Evolutionary conservation across 2,888 invertebrate species (phyloP).

Genomic region (Calliphora vomitoria): DNA sequence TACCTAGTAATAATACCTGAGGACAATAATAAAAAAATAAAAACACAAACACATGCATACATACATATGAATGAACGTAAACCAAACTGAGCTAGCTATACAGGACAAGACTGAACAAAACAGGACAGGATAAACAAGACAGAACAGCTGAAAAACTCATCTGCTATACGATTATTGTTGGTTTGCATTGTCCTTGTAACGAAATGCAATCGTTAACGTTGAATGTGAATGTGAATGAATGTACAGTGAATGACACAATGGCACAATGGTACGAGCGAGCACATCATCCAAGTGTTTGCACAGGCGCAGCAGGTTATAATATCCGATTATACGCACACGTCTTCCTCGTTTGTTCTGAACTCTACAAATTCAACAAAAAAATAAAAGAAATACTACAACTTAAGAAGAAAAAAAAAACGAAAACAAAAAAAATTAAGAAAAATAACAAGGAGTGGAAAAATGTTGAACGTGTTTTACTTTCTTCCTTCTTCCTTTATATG

Average conservation of each 20-base stretch:
- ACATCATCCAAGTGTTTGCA: slow-evolving; percentile 70
- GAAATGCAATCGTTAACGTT: slow-evolving; percentile 61
- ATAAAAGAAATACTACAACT: slow-evolving; percentile 13
- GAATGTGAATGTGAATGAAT: slow-evolving; percentile 43
- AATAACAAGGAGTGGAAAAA: slow-evolving; percentile 44
- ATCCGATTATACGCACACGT: slow-evolving; percentile 73
- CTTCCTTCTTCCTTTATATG: slow-evolving; percentile 54
- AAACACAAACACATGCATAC: background rate
- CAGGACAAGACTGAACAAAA: slow-evolving; percentile 21
- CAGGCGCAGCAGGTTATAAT: slow-evolving; percentile 73
- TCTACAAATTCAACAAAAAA: slow-evolving; percentile 23
- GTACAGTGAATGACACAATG: slow-evolving; percentile 47
- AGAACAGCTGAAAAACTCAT: slow-evolving; percentile 73
- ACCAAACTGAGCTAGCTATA: background rate
- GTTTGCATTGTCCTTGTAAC: slow-evolving; percentile 67
- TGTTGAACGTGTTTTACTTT: slow-evolving; percentile 49
- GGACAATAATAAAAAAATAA: background rate
- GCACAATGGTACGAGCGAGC: slow-evolving; percentile 58
- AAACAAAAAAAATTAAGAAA: background rate
- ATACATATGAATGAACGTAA: background rate
- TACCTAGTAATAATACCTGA: slow-evolving; percentile 27
- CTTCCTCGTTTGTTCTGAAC: slow-evolving; percentile 40
- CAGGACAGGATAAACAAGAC: slow-evolving; percentile 29
- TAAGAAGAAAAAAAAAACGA: background rate
- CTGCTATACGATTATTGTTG: slow-evolving; percentile 69